Evolutionary conservation across 2,797 vertebrate genomes (phyloP).

Genomic region (Novumbra hubbsi): DNA sequence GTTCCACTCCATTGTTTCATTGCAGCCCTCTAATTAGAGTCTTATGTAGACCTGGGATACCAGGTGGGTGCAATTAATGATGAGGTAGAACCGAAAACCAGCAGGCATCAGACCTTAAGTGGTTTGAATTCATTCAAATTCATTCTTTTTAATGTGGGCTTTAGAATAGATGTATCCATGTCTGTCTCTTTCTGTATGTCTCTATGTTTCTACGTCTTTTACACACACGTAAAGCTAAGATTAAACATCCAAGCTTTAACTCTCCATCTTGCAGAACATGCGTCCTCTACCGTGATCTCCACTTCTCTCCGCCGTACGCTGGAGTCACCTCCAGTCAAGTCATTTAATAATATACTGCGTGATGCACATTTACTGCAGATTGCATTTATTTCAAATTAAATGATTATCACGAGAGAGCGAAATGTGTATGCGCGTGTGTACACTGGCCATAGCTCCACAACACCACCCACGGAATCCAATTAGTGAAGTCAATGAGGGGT

Average conservation of each 20-base stretch:
- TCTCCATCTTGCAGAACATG: slow-evolving; percentile 38
- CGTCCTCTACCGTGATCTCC: not conserved
- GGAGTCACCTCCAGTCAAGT: slow-evolving; percentile 44
- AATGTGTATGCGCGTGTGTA: slow-evolving; percentile 6
- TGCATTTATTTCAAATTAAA: slow-evolving; percentile 45
- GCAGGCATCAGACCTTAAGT: too few relatives aligned
- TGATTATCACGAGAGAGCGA: slow-evolving; percentile 29
- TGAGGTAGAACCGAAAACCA: too few relatives aligned
- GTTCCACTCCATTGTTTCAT: too few relatives aligned
- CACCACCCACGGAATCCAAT: slow-evolving; percentile 57
- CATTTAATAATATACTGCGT: slow-evolving; percentile 37
- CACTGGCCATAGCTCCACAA: slow-evolving; percentile 21
- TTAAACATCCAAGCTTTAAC: slow-evolving; percentile 17
- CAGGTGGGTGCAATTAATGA: too few relatives aligned
- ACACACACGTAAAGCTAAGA: slow-evolving; percentile 12
- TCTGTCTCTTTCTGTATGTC: not conserved
- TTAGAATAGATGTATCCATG: not conserved
- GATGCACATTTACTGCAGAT: slow-evolving; percentile 46
- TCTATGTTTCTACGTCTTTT: not conserved
- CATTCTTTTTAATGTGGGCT: slow-evolving; percentile 32
- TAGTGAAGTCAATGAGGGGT: slow-evolving; percentile 60
- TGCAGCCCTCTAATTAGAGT: too few relatives aligned
- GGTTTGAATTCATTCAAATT: slow-evolving; percentile 24
- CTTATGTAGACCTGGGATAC: too few relatives aligned
- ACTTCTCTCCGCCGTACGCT: slow-evolving; percentile 22